A percentile compares a stretch with the other conserved stretches of the same genome.
Evolutionary conservation across 2,797 vertebrate species (phyloP).

Genomic region (Leptatherina wallacei): DNA sequence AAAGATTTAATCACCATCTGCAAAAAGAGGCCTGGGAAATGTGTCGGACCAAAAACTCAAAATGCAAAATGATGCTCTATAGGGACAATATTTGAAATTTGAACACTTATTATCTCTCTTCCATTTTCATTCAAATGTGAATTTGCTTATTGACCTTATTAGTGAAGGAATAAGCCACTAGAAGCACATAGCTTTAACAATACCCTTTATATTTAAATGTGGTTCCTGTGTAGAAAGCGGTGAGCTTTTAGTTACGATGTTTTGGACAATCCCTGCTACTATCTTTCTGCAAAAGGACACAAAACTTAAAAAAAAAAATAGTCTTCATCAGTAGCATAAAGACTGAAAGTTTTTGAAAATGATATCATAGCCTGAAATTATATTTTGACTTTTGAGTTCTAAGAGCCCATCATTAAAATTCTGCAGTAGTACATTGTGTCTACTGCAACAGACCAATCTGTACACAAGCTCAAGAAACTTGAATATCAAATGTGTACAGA

Average conservation of each 20-base stretch:
- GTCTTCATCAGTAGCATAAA: background rate
- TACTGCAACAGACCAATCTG: constrained; percentile 44
- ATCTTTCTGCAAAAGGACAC: constrained; percentile 1
- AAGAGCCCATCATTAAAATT: constrained; percentile 29
- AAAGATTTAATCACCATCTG: constrained; percentile 85
- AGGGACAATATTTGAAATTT: constrained; percentile 45
- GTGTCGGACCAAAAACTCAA: constrained; percentile 71
- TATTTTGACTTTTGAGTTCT: background rate
- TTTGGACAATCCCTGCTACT: background rate
- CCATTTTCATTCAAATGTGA: constrained; percentile 37
- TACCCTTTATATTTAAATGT: constrained; percentile 29
- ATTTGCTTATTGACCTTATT: constrained; percentile 50
- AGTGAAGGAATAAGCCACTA: constrained; percentile 30
- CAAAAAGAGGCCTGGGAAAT: constrained; percentile 67
- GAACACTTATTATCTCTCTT: constrained; percentile 40
- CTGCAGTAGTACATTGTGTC: constrained; percentile 17
- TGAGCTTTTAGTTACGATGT: constrained; percentile 12
- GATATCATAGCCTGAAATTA: no score
- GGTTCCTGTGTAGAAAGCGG: constrained; percentile 5
- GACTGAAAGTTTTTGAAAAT: background rate
- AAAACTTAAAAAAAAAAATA: background rate
- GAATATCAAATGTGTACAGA: constrained; percentile 44
- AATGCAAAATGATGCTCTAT: constrained; percentile 55
- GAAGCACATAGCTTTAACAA: constrained; percentile 24
- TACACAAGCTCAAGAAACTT: constrained; percentile 44